Evolutionary conservation across 53 echinoderm and acorn worm genomes (phyloP), one percentile per base, ranked within the genome.

Genomic region (Crossaster papposus): DNA sequence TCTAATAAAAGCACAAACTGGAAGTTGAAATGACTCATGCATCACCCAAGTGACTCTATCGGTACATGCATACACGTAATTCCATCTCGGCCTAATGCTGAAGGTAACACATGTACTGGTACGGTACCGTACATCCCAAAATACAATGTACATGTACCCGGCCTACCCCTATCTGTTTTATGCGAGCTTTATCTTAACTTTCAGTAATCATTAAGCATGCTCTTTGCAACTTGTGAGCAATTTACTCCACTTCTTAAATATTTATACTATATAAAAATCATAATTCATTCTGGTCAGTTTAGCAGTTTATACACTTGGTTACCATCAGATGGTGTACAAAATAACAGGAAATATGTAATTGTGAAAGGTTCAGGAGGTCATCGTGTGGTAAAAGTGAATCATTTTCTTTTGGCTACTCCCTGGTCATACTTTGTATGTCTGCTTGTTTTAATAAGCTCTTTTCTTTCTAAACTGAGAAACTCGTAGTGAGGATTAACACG

Each of bases 271-370:
- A 5, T 44, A 44, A 44, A 44, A 44, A n/a, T 71, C 14, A 20
- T 71, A 6, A 28, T 4, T 22, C 3, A 71, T 13, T 5, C n/a
- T 71, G 72, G 17, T 62, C 23, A 71, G n/a, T 26, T 26, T 13
- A n/a, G n/a, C 30, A 26, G 29, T 26, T n/a, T 2, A 26, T 71
- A 13, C 32, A 71, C 29, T 28, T 71, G 28, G 71, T 22, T 71
- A 71, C 14, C 36, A 37, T 14, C 76, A 34, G 14, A 36, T 36
- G 76, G 20, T 34, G 15, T 76, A 35, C 15, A 76, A 52, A 83
- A 65, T 70, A 83, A 83, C 83, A 83, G 83, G 83, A 83, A 68
- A 70, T 70, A 28, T 70, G 34, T 83, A 83, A 83, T 83, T 83
- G 70, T 50, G 34, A 35, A 20, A 62, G 70, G 68, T 83, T 65